These are phyloP conservation scores for Oreochromis tanganicae DNA, from an alignment of 2,113 vertebrate species.

Conservation along the genomic window DNA sequence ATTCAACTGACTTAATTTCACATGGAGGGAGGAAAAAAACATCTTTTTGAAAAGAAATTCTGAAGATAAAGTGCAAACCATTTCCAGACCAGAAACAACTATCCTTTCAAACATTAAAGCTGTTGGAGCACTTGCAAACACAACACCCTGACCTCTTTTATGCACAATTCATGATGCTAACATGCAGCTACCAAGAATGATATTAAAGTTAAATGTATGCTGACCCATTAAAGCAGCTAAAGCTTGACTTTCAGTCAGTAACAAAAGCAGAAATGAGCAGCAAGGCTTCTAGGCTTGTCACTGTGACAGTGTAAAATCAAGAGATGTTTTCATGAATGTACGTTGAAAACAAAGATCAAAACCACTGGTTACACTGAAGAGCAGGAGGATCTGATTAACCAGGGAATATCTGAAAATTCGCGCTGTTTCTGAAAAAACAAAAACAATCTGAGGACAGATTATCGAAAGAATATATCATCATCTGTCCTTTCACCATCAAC, in stretches of 20 bases:
- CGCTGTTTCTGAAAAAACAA: not conserved
- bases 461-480: accelerated
- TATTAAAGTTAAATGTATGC: not conserved
- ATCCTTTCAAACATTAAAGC: not conserved
- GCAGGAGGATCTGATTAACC: not conserved
- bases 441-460: not conserved
- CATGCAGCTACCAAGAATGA: not conserved
- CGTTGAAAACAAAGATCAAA: not conserved
- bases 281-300: not conserved
- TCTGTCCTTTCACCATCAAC: not conserved
- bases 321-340: accelerated
- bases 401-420: not conserved
- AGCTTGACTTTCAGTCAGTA: not conserved
- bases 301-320: not conserved
- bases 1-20: not conserved
- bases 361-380: accelerated
- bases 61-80: not conserved
- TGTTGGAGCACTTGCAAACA: not conserved
- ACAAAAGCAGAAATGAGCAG: not conserved
- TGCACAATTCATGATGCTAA: not conserved
- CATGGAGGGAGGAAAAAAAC: accelerated
- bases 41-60: not conserved
- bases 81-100: not conserved
- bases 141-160: not conserved
- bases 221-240: not conserved